Conservation (phyloP, 35 echinoderm and acorn worm species). For the Lytechinus pictus region DNA sequence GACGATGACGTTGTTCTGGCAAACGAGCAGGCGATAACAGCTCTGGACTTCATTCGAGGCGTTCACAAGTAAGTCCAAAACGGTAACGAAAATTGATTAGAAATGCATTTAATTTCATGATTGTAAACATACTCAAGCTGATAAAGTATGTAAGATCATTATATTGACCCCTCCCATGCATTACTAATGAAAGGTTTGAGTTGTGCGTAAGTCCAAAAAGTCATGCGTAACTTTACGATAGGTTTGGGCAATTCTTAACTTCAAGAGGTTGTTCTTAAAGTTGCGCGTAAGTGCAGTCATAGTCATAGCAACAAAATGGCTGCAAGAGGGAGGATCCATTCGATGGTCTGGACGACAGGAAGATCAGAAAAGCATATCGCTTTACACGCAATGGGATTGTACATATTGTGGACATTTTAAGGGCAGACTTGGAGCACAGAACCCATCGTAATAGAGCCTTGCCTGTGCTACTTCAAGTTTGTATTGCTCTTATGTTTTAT, state of each 20-base stretch:
- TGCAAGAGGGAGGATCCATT: background rate
- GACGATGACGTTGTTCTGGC: too few relatives aligned
- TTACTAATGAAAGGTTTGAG: background rate
- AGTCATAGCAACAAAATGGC: slow-evolving; percentile 36
- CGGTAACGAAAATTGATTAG: background rate
- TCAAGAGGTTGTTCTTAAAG: slow-evolving; percentile 8
- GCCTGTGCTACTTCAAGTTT: background rate
- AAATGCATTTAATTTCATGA: background rate
- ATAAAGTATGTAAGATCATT: too few relatives aligned
- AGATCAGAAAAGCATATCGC: background rate
- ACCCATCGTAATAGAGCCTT: background rate
- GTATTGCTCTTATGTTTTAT: background rate
- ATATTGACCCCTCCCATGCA: background rate
- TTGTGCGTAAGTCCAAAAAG: background rate
- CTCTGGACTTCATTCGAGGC: too few relatives aligned
- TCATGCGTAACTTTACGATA: slow-evolving; percentile 12
- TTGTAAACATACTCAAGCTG: too few relatives aligned
- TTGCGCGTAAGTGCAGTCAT: background rate
- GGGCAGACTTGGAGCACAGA: background rate
- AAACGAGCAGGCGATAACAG: too few relatives aligned
- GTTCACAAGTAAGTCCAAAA: too few relatives aligned
- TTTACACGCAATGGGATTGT: background rate
- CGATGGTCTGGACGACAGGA: background rate
- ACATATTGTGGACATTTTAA: background rate
- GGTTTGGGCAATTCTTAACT: background rate